These are phyloP conservation scores for Artemia franciscana DNA, from an alignment of 1,140 invertebrate genomes.

Conservation along the genomic window DNA sequence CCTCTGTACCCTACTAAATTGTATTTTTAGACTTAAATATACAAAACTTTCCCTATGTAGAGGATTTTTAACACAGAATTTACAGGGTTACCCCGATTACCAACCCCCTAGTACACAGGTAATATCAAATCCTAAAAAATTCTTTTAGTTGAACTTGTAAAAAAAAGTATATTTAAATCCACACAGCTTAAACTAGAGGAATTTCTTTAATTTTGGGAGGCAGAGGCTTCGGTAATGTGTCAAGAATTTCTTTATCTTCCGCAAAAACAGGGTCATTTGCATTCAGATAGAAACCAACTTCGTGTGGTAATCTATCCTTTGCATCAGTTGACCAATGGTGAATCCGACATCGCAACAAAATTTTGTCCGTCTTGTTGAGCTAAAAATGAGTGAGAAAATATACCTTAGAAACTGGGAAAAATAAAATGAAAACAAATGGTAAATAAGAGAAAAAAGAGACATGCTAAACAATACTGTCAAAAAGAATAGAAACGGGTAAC, in stretches of 20 bases:
- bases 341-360: conserved; percentile 19
- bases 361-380: conserved; percentile 40
- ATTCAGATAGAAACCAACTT: conserved; percentile 11
- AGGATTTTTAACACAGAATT: too few relatives aligned
- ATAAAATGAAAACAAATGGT: too few relatives aligned
- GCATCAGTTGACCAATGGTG: conserved; percentile 18
- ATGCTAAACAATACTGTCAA: too few relatives aligned
- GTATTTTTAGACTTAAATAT: too few relatives aligned
- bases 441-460: too few relatives aligned
- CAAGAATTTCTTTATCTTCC: conserved; percentile 15
- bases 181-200: background rate
- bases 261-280: conserved; percentile 16
- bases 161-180: background rate
- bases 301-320: conserved; percentile 12
- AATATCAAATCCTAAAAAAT: too few relatives aligned
- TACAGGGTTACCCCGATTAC: too few relatives aligned
- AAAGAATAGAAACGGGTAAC: too few relatives aligned
- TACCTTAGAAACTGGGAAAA: too few relatives aligned
- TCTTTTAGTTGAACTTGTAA: background rate
- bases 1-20: too few relatives aligned
- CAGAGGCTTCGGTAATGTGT: conserved; percentile 12
- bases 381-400: conserved; percentile 16
- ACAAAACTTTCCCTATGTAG: too few relatives aligned
- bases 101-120: too few relatives aligned
- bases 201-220: conserved; percentile 4